Evolutionary conservation across 1,140 invertebrate genomes (phyloP).

Genomic region (Daktulosphaira vitifoliae): DNA sequence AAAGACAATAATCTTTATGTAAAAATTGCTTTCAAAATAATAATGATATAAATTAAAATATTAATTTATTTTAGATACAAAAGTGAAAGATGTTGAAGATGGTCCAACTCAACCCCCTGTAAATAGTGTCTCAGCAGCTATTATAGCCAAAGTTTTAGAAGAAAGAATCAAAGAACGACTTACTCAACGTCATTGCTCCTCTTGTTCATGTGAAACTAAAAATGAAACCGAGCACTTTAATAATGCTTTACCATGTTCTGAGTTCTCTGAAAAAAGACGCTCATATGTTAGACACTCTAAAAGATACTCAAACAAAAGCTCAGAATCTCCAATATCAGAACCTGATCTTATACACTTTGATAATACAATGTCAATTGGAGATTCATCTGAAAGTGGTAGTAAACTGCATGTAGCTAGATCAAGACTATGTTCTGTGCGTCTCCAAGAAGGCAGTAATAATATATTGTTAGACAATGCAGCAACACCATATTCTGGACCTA

Average conservation of each 20-base stretch:
- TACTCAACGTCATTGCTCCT: slow-evolving; percentile 66
- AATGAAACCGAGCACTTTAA: neutral
- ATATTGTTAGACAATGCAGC: slow-evolving; percentile 64
- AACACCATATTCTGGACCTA: slow-evolving; percentile 36
- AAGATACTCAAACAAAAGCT: neutral
- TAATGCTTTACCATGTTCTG: neutral
- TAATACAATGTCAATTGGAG: slow-evolving; percentile 7
- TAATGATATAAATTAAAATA: no score
- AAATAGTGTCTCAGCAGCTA: slow-evolving; percentile 80
- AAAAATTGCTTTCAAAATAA: no score
- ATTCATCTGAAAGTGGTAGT: slow-evolving; percentile 34
- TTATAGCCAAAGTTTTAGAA: slow-evolving; percentile 88
- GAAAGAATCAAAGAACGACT: slow-evolving; percentile 64
- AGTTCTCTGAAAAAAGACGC: slow-evolving; percentile 6
- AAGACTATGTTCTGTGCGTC: slow-evolving; percentile 59
- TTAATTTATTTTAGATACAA: no score
- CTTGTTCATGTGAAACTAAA: slow-evolving; percentile 56
- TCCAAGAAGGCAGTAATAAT: slow-evolving; percentile 65
- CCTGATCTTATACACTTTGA: slow-evolving; percentile 6
- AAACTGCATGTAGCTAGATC: slow-evolving; percentile 47
- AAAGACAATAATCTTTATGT: neutral
- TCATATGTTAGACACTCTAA: neutral
- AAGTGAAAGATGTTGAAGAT: slow-evolving; percentile 37
- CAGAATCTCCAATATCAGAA: neutral
- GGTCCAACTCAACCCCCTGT: slow-evolving; percentile 43